Evolutionary conservation across 2,113 vertebrate genomes (phyloP).

Genomic region (Microcebus jonahi): DNA sequence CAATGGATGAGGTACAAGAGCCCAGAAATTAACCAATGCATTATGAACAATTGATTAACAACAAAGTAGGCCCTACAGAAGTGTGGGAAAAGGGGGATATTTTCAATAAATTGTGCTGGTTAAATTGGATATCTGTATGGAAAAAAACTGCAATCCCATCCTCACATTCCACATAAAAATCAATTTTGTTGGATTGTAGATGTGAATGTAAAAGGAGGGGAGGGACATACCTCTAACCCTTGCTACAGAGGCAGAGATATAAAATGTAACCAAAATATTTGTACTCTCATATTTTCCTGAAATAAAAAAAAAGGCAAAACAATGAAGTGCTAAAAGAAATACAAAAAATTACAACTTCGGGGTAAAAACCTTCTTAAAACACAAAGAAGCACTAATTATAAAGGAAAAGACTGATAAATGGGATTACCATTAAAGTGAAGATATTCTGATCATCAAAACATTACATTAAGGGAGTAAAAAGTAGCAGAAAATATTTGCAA

Average conservation of each 20-base stretch:
- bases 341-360: not conserved
- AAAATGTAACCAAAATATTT: too few species aligned
- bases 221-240: too few species aligned
- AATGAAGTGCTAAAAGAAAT: not conserved
- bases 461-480: not conserved
- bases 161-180: not conserved
- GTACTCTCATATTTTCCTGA: too few species aligned
- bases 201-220: not conserved
- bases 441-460: not conserved
- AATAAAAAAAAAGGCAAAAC: not conserved
- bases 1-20: not conserved
- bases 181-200: not conserved
- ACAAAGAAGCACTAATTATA: not conserved
- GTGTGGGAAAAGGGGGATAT: not conserved
- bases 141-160: not conserved
- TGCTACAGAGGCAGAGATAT: too few species aligned
- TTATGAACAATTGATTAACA: not conserved
- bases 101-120: not conserved
- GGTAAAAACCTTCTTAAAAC: not conserved
- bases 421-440: not conserved
- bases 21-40: not conserved
- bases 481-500: not conserved
- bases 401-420: not conserved
- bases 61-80: not conserved
- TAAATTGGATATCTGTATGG: not conserved